These are phyloP conservation scores for Lepisosteus oculatus DNA, from an alignment of 2,113 vertebrate genomes.

Conservation along the genomic window DNA sequence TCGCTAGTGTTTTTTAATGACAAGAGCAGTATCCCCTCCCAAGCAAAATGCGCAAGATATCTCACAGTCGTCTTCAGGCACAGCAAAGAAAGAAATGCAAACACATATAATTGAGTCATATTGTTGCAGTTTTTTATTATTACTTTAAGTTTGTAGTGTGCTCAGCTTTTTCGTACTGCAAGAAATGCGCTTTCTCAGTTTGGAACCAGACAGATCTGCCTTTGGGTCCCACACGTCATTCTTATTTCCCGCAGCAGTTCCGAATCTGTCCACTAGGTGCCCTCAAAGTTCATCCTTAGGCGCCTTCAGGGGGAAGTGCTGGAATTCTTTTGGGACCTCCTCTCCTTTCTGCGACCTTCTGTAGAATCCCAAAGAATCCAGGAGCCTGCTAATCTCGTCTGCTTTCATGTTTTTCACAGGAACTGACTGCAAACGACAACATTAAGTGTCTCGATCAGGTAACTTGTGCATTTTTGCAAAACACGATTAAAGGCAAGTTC, in stretches of 20 bases:
- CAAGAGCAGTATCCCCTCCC: too few species aligned
- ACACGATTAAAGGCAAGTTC: too few species aligned
- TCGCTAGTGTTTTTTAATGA: too few species aligned
- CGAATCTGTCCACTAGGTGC: conserved; percentile 47
- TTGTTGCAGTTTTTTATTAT: conserved; percentile 3
- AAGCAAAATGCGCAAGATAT: too few species aligned
- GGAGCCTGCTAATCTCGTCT: conserved; percentile 66
- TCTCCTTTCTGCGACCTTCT: conserved; percentile 71
- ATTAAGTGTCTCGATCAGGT: too few species aligned
- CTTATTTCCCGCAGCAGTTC: conserved; percentile 39
- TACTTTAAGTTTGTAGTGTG: neutral
- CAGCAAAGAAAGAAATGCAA: neutral
- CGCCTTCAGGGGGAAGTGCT: conserved; percentile 59
- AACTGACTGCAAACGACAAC: conserved; percentile 46
- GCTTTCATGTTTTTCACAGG: conserved; percentile 65
- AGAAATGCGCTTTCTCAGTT: conserved; percentile 42
- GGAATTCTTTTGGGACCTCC: conserved; percentile 68
- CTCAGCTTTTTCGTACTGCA: conserved; percentile 14
- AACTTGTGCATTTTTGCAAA: too few species aligned
- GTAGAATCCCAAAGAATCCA: conserved; percentile 73
- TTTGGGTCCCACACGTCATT: conserved; percentile 61
- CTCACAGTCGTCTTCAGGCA: too few species aligned
- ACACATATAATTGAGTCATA: neutral
- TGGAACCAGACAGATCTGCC: conserved; percentile 48
- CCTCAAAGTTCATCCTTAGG: conserved; percentile 67